phyloP scores from a whole-genome alignment of 2,113 vertebrate species.

The Leucopternis melanops region DNA sequence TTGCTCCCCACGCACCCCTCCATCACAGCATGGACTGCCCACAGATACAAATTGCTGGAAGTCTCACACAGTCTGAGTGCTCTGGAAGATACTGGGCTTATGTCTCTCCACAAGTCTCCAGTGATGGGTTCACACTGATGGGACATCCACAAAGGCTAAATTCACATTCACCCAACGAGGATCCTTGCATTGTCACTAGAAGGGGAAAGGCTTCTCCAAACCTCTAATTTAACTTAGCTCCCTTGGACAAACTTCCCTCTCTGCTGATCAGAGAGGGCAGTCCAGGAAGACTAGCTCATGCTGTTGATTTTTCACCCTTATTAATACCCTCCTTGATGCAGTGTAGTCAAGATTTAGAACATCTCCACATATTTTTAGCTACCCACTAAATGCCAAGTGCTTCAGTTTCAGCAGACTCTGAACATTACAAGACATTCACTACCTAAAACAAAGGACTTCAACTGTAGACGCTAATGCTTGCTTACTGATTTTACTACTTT shows the following conservation, averaged over 20 bases:
- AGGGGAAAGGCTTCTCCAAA: background rate
- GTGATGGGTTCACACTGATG: background rate
- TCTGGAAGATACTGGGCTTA: background rate
- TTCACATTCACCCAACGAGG: background rate
- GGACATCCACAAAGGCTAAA: background rate
- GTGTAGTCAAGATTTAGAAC: background rate
- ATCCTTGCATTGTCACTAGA: background rate
- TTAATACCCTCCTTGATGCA: background rate
- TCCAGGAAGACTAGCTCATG: background rate
- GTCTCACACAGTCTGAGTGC: background rate
- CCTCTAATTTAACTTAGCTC: background rate
- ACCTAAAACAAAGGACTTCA: background rate
- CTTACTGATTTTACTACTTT: background rate
- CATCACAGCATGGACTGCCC: background rate
- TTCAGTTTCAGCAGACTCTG: background rate
- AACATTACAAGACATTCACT: fast-evolving
- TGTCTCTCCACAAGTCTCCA: background rate
- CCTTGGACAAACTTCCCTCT: background rate
- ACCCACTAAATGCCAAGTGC: background rate
- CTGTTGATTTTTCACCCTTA: background rate
- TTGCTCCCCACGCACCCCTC: background rate
- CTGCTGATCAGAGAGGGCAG: background rate
- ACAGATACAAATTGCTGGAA: background rate
- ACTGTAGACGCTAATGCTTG: background rate
- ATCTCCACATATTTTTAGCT: background rate